Evolutionary conservation across 1,140 invertebrate genomes (phyloP).

Genomic region (Planococcus citri): DNA sequence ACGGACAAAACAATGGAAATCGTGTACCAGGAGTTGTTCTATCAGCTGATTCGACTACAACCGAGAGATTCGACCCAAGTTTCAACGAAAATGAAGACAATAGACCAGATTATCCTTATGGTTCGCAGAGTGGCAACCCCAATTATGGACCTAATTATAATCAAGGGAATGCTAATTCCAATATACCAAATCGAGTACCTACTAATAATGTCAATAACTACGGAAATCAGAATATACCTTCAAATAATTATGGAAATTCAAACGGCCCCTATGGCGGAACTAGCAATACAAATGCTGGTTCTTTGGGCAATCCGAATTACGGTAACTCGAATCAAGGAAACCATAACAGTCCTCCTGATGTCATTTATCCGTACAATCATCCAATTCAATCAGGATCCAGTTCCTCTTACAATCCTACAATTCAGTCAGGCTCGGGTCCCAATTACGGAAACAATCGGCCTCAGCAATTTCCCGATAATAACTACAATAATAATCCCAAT

Average conservation of each 20-base stretch:
- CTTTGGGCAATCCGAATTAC: neutral
- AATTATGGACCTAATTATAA: neutral
- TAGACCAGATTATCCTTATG: neutral
- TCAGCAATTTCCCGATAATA: neutral
- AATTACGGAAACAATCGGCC: neutral
- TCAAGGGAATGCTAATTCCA: neutral
- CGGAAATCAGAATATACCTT: neutral
- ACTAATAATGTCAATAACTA: neutral
- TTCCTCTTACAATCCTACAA: neutral
- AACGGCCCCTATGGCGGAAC: neutral
- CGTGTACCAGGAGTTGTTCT: neutral
- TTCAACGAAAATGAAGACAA: neutral
- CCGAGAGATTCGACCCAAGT: neutral
- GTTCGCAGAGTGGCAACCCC: neutral
- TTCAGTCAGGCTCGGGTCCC: neutral
- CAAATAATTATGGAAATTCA: neutral
- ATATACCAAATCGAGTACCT: neutral
- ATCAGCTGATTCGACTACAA: neutral
- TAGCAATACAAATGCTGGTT: too few relatives aligned
- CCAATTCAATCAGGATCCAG: neutral
- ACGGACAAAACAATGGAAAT: neutral
- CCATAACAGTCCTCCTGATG: neutral
- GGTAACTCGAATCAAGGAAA: neutral
- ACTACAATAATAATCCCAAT: neutral
- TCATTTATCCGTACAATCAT: neutral